Base-by-base conservation (phyloP, 2,888 invertebrate genomes). In the Volucella inflata region DNA sequence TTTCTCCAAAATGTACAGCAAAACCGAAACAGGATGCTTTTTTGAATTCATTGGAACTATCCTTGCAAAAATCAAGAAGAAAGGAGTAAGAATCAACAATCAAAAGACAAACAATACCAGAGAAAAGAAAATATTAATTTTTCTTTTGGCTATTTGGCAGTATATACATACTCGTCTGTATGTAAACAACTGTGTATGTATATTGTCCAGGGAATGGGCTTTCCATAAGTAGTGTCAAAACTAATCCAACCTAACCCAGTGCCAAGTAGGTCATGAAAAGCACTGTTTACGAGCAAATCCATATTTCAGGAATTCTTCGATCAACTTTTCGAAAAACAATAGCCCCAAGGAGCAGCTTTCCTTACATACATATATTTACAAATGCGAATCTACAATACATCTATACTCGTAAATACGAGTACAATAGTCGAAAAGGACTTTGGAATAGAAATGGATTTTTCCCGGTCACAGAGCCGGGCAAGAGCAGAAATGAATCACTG, bases 401-500 rank as follows among this genome's bases (percentile, higher is more conserved):
- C 44, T 30, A 36, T n/a, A 44, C n/a, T n/a, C n/a, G n/a, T n/a
- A n/a, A n/a, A n/a, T n/a, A n/a, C n/a, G n/a, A 44, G 11, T 17
- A 2, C 14, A 1, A 40, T 30, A 30, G 10, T 12, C 46, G 70
- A 50, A 46, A 48, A n/a, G 38, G 9, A 57, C 12, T 21, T 17
- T 17, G 50, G 53, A 17, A 64, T 16, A 40, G 62, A 60, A 78
- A 44, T 60, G 55, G 67, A 55, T 62, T 57, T 72, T 67, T 21
- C 36, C 38, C 48, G 64, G 44, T 83, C 62, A 17, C 38, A 74
- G 78, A n/a, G n/a, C n/a, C n/a, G n/a, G 62, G 74, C 83, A 83
- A 78, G 78, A 74, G 78, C 57, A 64, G 62, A 78, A 68, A 83
- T 83, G 78, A 83, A 83, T 83, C 83, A 83, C 62, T 83, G 4